Percentiles rank a stretch among this genome's conserved stretches.
These are phyloP conservation scores for Caenorhabditis sp. DNA, from an alignment of 2,888 invertebrate species.

Conservation along the genomic window DNA sequence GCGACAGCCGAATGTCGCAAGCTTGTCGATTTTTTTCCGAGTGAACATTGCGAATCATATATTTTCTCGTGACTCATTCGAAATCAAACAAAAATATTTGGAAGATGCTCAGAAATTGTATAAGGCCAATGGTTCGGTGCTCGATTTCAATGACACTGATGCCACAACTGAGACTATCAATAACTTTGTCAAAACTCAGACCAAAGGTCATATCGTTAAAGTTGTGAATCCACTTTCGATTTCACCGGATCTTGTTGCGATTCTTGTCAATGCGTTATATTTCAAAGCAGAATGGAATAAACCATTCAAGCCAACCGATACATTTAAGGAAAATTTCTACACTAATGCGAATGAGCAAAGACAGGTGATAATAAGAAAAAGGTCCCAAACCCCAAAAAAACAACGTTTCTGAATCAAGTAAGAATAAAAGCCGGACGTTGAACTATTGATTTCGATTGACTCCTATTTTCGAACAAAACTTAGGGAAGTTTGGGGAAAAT, in stretches of 20 bases:
- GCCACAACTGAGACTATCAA: constrained; percentile 77
- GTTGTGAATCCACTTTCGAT: constrained; percentile 77
- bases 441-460: too few relatives aligned
- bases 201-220: constrained; percentile 83
- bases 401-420: too few relatives aligned
- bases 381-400: too few relatives aligned
- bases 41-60: constrained; percentile 5
- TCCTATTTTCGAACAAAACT: too few relatives aligned
- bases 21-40: too few relatives aligned
- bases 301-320: constrained; percentile 76
- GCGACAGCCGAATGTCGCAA: too few relatives aligned
- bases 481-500: too few relatives aligned
- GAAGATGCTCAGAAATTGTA: constrained; percentile 33
- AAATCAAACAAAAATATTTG: constrained; percentile 33
- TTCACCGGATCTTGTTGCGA: constrained; percentile 58
- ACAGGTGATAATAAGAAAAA: constrained; percentile 17
- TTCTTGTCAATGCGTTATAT: constrained; percentile 74
- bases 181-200: constrained; percentile 82
- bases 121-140: constrained; percentile 32
- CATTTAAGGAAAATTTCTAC: constrained; percentile 79
- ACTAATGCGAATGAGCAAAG: constrained; percentile 67
- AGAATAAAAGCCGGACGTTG: too few relatives aligned
- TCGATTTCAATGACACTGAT: constrained; percentile 64
- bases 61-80: constrained; percentile 26
- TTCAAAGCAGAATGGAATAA: constrained; percentile 73